Evolutionary conservation across 2,113 vertebrate genomes (phyloP).

Genomic region (Mus spicilegus): DNA sequence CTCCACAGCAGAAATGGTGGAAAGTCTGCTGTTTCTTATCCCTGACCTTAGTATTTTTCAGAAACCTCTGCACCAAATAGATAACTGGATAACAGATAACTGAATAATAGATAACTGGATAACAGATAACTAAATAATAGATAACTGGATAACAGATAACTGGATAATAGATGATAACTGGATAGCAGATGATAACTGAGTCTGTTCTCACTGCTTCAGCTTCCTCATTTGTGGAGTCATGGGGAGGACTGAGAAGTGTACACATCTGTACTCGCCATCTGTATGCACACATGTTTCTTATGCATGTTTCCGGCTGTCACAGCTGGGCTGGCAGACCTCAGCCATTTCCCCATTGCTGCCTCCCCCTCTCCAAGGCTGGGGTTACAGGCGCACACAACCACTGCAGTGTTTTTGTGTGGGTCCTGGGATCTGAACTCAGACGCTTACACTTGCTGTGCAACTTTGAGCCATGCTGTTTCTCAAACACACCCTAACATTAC

Average conservation of each 20-base stretch:
- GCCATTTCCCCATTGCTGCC: background rate
- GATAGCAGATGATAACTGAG: background rate
- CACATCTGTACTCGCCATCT: background rate
- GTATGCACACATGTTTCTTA: background rate
- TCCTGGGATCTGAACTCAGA: background rate
- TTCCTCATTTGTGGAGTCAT: background rate
- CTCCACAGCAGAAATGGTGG: background rate
- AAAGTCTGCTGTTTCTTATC: background rate
- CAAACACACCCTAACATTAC: background rate
- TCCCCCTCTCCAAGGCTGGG: background rate
- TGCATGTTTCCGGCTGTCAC: background rate
- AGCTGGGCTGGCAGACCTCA: background rate
- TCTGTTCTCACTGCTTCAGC: background rate
- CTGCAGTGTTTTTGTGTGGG: background rate
- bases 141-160: too few relatives aligned
- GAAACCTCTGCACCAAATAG: background rate
- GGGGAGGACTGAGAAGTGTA: background rate
- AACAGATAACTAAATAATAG: too few relatives aligned
- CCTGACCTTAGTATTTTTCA: background rate
- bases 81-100: background rate
- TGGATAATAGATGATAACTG: too few relatives aligned
- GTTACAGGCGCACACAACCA: background rate
- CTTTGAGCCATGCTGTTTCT: background rate
- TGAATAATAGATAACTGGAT: too few relatives aligned
- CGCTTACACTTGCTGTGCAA: background rate